These are phyloP conservation scores for Lottia scabra DNA, from an alignment of 2,888 invertebrate genomes.

Conservation along the genomic window DNA sequence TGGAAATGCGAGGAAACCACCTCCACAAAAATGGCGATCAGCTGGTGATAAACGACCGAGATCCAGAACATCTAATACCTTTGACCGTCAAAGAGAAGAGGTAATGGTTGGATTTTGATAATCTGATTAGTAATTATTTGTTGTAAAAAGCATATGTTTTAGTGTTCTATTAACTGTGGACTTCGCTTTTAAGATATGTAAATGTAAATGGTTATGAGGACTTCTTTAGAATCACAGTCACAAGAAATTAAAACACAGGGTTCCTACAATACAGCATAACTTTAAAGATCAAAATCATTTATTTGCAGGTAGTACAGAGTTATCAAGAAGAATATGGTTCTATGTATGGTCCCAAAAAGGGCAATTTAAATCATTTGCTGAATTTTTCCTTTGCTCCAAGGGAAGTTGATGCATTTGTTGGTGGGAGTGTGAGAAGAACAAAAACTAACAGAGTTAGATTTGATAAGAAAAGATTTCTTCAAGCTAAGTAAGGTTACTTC, in stretches of 20 bases:
- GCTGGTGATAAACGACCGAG: conserved; percentile 79
- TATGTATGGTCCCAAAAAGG: conserved; percentile 79
- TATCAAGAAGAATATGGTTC: conserved; percentile 79
- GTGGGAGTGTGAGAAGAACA: conserved; percentile 32
- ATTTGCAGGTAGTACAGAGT: conserved; percentile 50
- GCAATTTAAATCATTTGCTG: conserved; percentile 92
- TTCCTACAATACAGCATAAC: too few species aligned
- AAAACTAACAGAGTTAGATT: conserved; percentile 73
- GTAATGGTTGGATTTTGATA: conserved; percentile 31
- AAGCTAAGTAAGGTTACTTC: conserved; percentile 83
- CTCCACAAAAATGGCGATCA: conserved; percentile 77
- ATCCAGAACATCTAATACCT: conserved; percentile 75
- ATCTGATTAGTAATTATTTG: background rate
- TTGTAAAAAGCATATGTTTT: too few species aligned
- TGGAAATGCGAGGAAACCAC: conserved; percentile 72
- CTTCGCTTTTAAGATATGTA: too few species aligned
- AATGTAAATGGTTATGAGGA: too few species aligned
- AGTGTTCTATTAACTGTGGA: too few species aligned
- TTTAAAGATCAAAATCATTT: background rate
- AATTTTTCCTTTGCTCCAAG: conserved; percentile 88
- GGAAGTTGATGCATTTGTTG: conserved; percentile 28
- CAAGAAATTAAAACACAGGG: too few species aligned
- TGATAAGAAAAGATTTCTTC: conserved; percentile 93
- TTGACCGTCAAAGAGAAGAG: conserved; percentile 75
- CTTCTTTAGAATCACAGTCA: too few species aligned